phyloP scores from a whole-genome alignment of 2,797 vertebrate genomes.

The Rhinophrynus dorsalis region DNA sequence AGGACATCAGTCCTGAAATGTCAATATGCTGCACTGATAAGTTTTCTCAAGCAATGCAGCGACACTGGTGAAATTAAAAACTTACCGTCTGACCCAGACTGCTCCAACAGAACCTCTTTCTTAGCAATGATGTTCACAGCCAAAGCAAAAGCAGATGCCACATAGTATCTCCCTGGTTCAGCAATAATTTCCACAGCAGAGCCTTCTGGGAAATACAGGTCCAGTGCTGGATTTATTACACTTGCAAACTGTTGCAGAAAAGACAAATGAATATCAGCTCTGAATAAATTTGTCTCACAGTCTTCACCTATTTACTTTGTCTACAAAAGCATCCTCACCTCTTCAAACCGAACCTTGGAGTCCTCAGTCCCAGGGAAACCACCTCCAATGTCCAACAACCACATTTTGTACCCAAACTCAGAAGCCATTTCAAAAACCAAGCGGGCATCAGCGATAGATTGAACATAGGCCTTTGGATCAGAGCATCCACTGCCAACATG shows the following conservation, averaged over 20 bases:
- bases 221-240: slow-evolving; percentile 69
- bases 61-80: not conserved
- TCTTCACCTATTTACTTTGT: accelerated
- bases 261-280: not conserved
- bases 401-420: slow-evolving; percentile 70
- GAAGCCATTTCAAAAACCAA: slow-evolving; percentile 70
- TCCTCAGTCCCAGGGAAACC: slow-evolving; percentile 66
- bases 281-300: too few relatives aligned
- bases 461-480: slow-evolving; percentile 57
- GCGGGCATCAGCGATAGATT: slow-evolving; percentile 68
- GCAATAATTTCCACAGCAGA: slow-evolving; percentile 70
- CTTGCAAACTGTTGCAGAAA: slow-evolving; percentile 57
- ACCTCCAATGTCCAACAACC: slow-evolving; percentile 72
- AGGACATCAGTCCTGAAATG: too few relatives aligned
- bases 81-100: slow-evolving; percentile 59
- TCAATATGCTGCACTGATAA: too few relatives aligned
- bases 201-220: slow-evolving; percentile 73
- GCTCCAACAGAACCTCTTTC: slow-evolving; percentile 61
- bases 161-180: slow-evolving; percentile 72
- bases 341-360: slow-evolving; percentile 62
- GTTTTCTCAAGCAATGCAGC: too few relatives aligned
- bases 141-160: slow-evolving; percentile 73
- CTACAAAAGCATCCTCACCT: slow-evolving; percentile 57
- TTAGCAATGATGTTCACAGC: slow-evolving; percentile 67
- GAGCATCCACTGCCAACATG: slow-evolving; percentile 64